These are phyloP conservation scores for Thamnaconus septentrionalis DNA, from an alignment of 2,113 vertebrate genomes.

Conservation along the genomic window DNA sequence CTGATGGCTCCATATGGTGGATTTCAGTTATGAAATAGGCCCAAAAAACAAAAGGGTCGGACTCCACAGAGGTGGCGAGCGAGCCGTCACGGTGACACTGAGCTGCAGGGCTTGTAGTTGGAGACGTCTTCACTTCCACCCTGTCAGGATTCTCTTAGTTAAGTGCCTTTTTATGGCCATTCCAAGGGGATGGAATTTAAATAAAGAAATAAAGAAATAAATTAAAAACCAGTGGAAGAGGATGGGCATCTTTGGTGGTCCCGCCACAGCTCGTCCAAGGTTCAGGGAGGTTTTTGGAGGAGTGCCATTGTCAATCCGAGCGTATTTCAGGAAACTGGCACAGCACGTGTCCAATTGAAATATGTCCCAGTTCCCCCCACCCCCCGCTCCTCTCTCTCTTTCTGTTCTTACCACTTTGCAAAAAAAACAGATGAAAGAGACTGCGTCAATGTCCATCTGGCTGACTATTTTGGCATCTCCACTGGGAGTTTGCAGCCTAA, in stretches of 20 bases:
- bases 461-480: slow-evolving; percentile 30
- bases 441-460: slow-evolving; percentile 26
- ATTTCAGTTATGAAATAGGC: neutral
- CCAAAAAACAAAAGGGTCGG: slow-evolving; percentile 7
- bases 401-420: slow-evolving; percentile 6
- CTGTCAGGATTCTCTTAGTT: slow-evolving; percentile 30
- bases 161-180: slow-evolving; percentile 38
- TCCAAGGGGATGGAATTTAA: slow-evolving; percentile 30
- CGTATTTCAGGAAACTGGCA: slow-evolving; percentile 16
- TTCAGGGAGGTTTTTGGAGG: slow-evolving; percentile 47
- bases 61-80: slow-evolving; percentile 4
- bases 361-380: slow-evolving; percentile 8
- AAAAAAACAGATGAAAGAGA: slow-evolving; percentile 29
- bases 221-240: slow-evolving; percentile 6
- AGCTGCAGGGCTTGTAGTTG: neutral
- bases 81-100: slow-evolving; percentile 7
- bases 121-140: slow-evolving; percentile 17
- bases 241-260: slow-evolving; percentile 36
- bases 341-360: slow-evolving; percentile 17
- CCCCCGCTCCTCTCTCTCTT: neutral
- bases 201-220: no score
- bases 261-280: slow-evolving; percentile 15
- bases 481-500: slow-evolving; percentile 18
- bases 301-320: slow-evolving; percentile 39
- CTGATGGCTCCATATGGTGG: slow-evolving; percentile 12